A percentile compares a stretch with the other conserved stretches of the same genome.
These are phyloP conservation scores for Hucho hucho DNA, from an alignment of 2,113 vertebrate genomes.

Conservation along the genomic window DNA sequence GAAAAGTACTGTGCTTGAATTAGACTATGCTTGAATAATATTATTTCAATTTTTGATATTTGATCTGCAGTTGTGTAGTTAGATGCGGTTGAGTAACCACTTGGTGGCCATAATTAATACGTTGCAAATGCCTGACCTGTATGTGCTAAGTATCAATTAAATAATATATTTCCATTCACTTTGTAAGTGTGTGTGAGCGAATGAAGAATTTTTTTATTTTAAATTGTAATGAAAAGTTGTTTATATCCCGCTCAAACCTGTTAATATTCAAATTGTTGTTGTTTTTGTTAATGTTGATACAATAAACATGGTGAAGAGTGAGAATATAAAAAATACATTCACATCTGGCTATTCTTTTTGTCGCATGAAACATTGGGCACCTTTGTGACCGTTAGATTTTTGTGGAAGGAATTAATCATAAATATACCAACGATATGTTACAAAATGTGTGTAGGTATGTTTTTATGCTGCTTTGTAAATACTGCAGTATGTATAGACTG, in stretches of 20 bases:
- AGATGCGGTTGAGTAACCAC: constrained; percentile 20
- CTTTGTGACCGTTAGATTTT: no score
- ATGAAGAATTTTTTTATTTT: constrained; percentile 16
- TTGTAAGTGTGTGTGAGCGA: constrained; percentile 28
- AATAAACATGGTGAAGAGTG: constrained; percentile 41
- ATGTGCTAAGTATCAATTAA: not conserved
- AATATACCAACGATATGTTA: no score
- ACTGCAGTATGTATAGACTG: no score
- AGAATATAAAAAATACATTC: not conserved
- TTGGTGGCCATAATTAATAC: constrained; percentile 6
- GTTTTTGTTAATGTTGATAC: constrained; percentile 19
- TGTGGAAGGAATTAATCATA: no score
- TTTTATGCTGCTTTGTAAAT: no score
- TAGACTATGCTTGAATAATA: constrained; percentile 20
- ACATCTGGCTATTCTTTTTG: not conserved
- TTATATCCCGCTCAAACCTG: constrained; percentile 24
- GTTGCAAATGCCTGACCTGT: constrained; percentile 5
- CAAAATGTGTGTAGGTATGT: no score
- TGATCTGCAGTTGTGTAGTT: constrained; percentile 9
- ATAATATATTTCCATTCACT: constrained; percentile 7
- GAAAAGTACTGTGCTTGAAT: not conserved
- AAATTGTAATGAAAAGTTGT: constrained; percentile 30
- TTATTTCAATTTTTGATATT: constrained; percentile 4
- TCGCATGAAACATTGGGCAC: not conserved
- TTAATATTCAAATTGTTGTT: not conserved